A percentile compares a stretch with the other conserved stretches of the same genome.
Conservation (phyloP, 2,888 invertebrate species). For the Schizaphis graminum region DNA sequence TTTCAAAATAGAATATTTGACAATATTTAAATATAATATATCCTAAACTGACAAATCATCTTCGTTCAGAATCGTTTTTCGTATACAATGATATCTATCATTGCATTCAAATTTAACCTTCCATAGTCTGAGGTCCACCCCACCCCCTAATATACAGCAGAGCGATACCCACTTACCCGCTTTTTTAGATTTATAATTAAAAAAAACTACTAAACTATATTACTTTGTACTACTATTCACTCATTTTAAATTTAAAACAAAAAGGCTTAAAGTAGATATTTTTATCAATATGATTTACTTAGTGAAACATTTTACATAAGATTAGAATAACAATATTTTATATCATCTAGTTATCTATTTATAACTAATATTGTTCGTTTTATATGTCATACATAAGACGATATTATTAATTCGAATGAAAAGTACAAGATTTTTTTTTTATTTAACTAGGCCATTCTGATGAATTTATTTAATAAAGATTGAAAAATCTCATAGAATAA, state of each 20-base stretch:
- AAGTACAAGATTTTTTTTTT: background rate
- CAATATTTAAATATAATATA: too few species aligned
- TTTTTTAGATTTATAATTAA: background rate
- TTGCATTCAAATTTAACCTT: too few species aligned
- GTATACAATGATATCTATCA: too few species aligned
- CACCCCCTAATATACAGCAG: too few species aligned
- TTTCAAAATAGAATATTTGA: too few species aligned
- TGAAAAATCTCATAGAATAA: background rate
- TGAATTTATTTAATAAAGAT: slow-evolving; percentile 31
- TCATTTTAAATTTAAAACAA: too few species aligned
- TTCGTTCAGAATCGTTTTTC: too few species aligned
- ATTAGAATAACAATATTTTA: background rate
- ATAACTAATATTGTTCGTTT: background rate
- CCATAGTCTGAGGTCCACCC: too few species aligned
- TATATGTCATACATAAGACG: background rate
- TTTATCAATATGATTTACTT: too few species aligned
- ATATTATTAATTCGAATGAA: background rate
- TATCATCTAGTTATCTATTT: background rate
- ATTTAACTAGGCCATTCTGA: background rate
- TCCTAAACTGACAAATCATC: too few species aligned
- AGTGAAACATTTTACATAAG: background rate
- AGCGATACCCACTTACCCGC: too few species aligned
- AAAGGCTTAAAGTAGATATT: too few species aligned
- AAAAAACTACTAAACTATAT: background rate
- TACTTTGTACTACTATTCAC: background rate